These are phyloP conservation scores for Campylorhamphus procurvoides DNA, from an alignment of 2,113 vertebrate genomes.

Conservation along the genomic window DNA sequence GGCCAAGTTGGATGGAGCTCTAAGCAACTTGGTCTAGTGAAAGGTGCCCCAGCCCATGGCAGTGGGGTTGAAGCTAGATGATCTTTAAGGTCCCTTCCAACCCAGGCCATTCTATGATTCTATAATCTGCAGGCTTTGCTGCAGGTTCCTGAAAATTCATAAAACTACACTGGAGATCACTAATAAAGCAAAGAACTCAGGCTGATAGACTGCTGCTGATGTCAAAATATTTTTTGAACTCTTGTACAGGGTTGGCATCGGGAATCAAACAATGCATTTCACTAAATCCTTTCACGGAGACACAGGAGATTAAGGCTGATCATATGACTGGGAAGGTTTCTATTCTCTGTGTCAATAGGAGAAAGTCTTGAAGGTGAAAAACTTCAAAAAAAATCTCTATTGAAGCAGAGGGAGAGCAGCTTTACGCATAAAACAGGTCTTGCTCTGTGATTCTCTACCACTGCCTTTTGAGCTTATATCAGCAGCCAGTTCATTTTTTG, in stretches of 20 bases:
- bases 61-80: not conserved
- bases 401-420: not conserved
- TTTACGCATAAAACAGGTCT: not conserved
- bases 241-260: not conserved
- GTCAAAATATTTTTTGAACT: not conserved
- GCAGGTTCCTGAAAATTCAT: not conserved
- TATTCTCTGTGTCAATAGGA: not conserved
- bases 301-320: slow-evolving; percentile 4
- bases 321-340: not conserved
- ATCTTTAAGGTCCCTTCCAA: not conserved
- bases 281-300: not conserved
- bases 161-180: not conserved
- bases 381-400: not conserved
- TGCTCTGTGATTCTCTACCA: not conserved
- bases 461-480: not conserved
- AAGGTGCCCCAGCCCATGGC: not conserved
- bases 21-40: not conserved
- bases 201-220: not conserved
- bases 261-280: not conserved
- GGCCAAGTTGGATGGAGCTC: not conserved
- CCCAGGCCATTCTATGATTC: not conserved
- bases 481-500: not conserved
- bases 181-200: not conserved
- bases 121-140: not conserved
- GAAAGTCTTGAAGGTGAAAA: slow-evolving; percentile 11